These are phyloP conservation scores for Drosophila acutilabella DNA, from an alignment of 2,888 invertebrate genomes.

Conservation along the genomic window DNA sequence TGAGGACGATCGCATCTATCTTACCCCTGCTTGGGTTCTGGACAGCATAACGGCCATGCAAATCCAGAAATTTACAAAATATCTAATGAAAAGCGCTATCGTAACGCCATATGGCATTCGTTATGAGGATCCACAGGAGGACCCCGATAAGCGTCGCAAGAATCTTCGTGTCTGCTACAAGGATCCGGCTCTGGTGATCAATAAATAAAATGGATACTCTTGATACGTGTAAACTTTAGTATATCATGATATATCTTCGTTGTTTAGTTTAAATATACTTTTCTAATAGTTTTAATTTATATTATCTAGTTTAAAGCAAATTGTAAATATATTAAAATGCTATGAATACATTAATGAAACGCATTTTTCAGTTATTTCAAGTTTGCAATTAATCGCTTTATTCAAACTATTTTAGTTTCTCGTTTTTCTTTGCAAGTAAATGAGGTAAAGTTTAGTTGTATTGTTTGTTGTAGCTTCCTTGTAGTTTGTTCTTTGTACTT, in stretches of 20 bases:
- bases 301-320: neutral
- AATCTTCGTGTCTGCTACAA: constrained; percentile 11
- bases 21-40: constrained; percentile 88
- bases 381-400: constrained; percentile 60
- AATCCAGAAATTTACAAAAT: constrained; percentile 85
- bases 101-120: constrained; percentile 61
- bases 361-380: constrained; percentile 13
- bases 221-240: neutral
- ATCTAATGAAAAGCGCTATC: constrained; percentile 78
- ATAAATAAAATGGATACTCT: constrained; percentile 38
- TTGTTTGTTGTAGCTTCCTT: constrained; percentile 46
- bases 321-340: constrained; percentile 1
- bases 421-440: constrained; percentile 40
- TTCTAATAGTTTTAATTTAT: constrained; percentile 6
- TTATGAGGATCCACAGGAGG: constrained; percentile 50
- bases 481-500: constrained; percentile 61
- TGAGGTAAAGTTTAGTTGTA: constrained; percentile 68
- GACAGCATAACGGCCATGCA: constrained; percentile 88
- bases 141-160: neutral
- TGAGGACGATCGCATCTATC: constrained; percentile 84
- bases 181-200: constrained; percentile 57
- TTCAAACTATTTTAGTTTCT: constrained; percentile 36
- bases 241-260: neutral
- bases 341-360: constrained; percentile 5
- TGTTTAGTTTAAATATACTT: neutral